Evolutionary conservation across 2,888 invertebrate species (phyloP).

Genomic region (Drosophila pegasa): DNA sequence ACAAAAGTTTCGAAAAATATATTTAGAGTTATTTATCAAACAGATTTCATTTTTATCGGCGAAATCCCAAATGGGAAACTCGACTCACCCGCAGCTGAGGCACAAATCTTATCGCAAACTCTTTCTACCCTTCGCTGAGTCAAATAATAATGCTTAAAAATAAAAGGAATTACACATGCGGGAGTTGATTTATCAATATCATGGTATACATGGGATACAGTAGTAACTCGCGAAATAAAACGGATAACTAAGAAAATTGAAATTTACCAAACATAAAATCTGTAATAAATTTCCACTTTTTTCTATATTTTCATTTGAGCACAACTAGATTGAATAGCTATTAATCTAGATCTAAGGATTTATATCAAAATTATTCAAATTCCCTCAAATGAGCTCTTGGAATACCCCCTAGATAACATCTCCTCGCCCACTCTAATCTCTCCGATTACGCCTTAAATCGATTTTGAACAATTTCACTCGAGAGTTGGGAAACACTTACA

Average conservation of each 20-base stretch:
- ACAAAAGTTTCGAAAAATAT: too few species aligned
- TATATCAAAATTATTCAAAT: not conserved
- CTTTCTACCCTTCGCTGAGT: not conserved
- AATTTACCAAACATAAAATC: not conserved
- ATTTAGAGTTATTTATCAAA: too few species aligned
- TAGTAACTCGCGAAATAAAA: not conserved
- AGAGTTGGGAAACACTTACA: conserved; percentile 86
- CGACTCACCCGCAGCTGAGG: not conserved
- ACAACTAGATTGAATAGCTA: not conserved
- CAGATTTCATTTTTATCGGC: too few species aligned
- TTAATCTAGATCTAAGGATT: fast-evolving
- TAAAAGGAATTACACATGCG: not conserved
- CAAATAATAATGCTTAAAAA: not conserved
- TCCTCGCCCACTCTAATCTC: too few species aligned
- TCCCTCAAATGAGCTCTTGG: not conserved
- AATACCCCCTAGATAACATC: not conserved
- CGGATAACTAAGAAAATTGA: not conserved
- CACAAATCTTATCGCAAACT: not conserved
- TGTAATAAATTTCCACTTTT: not conserved
- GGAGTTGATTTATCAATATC: not conserved
- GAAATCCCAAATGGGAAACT: not conserved
- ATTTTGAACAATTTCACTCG: not conserved
- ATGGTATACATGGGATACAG: not conserved
- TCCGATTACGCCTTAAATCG: not conserved
- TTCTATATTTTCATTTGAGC: too few species aligned